Evolutionary conservation across 2,888 invertebrate species (phyloP), one percentile per base, ranked within the genome.

Genomic region (Sinohyriopsis cumingii): DNA sequence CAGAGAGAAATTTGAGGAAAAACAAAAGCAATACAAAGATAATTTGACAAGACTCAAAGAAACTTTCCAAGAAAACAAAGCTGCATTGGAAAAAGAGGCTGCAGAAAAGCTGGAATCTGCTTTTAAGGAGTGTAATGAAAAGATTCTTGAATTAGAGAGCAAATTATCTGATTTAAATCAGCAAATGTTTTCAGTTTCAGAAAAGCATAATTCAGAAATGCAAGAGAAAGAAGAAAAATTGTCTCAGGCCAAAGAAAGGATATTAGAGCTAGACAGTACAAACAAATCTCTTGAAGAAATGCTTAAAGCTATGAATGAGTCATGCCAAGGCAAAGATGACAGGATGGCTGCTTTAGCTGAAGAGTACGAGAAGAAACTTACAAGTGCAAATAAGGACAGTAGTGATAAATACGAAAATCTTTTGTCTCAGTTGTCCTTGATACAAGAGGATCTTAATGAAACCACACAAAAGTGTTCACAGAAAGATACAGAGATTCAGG

Each of bases 11-110:
- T 81, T 87, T 68, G 82, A 85, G 63, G 83, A 85, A 64, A 83
- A 84, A 63, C 84, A 87, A 69, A 72, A 73, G 25, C 80, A 84
- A 59, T 82, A 78, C 67, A 87, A 87, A 68, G 85, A 86, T 22
- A 82, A 76, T 20, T 78, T 86, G 67, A 73, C 70, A 18, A 84
- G 84, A 74, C 68, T 87, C 71, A 86, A 85, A 69, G 84, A 84
- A 33, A 75, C 77, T 54, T 85, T 84, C 72, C 80, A 87, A 66
- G 80, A 82, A 12, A 84, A 66, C 55, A 69, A 72, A 59, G 54
- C 57, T 59, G 61, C 64, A 65, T 59, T 68, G 22, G 67, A 53
- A 63, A 33, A 65, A 45, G 45, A 45, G 45, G 12, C 45, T 45
- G 45, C 45, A 60, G n/a, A 65, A 20, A 68, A 73, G 63, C 55